Evolutionary conservation across 2,888 invertebrate species (phyloP).

Genomic region (Drosophila affinis): DNA sequence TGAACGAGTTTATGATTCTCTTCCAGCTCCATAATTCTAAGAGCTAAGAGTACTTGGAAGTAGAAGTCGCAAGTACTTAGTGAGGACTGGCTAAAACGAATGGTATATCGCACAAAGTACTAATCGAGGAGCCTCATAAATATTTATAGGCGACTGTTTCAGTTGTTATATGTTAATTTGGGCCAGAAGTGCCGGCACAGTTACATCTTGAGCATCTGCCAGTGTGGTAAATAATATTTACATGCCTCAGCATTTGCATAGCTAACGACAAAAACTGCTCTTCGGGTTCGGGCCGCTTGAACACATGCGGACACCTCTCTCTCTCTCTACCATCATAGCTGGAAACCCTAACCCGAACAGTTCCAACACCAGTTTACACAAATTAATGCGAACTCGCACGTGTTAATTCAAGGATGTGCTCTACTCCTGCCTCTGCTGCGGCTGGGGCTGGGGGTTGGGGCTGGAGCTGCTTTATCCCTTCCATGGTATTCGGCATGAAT

Average conservation of each 20-base stretch:
- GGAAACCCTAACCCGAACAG: constrained; percentile 45
- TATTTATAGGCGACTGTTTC: constrained; percentile 68
- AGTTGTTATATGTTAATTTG: constrained; percentile 75
- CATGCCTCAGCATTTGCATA: constrained; percentile 71
- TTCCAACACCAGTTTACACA: constrained; percentile 60
- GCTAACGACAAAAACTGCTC: constrained; percentile 74
- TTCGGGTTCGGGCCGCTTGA: constrained; percentile 18
- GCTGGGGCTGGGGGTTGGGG: not conserved
- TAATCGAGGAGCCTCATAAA: constrained; percentile 56
- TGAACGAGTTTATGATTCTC: not conserved
- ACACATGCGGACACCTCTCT: constrained; percentile 5
- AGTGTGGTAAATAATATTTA: constrained; percentile 78
- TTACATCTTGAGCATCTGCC: constrained; percentile 73
- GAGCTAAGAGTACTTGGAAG: not conserved
- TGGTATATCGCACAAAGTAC: constrained; percentile 15
- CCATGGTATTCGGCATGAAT: constrained; percentile 66
- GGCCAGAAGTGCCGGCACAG: constrained; percentile 59
- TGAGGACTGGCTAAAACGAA: not conserved
- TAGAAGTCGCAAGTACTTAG: not conserved
- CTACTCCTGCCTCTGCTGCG: not conserved
- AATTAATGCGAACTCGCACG: constrained; percentile 77
- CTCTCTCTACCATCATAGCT: constrained; percentile 7
- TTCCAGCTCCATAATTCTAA: not conserved
- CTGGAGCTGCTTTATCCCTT: constrained; percentile 56
- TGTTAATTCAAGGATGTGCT: constrained; percentile 77